Base-by-base conservation (phyloP, 2,797 vertebrate genomes). In the Tapera naevia region DNA sequence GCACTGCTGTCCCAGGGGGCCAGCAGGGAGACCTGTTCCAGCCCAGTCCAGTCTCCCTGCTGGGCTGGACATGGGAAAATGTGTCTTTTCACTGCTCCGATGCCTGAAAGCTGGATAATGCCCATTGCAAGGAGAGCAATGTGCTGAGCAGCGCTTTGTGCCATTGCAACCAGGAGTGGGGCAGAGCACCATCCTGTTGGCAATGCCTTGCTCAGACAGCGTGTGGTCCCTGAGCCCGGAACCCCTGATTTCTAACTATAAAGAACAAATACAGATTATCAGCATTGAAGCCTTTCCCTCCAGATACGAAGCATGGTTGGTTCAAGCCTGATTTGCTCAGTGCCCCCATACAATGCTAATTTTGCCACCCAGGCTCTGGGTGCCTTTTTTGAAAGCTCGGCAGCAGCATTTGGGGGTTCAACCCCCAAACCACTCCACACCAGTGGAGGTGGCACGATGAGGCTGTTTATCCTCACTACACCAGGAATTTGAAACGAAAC, bases 101-200 rank as follows among this genome's bases (percentile, higher is more conserved):
- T 53, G 62, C 53, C 69, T 15, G 33, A 15, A n/a, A 60, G 74
- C 27, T 28, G 53, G 9, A 11, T 27, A n/a, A 22, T 22, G 21
- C 41, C 51, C 46, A 22, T 10, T 46, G 46, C 46, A 0, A 12
- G 28, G 21, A 65, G 57, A 19, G 41, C 72, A 5, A 0, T 0
- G 25, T 33, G 41, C 9, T 9, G 41, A 33, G 67, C 87, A 23
- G 37, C 19, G 2, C 24, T 35, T 21, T 3, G 28, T 25, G 80
- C 22, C 2, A 0, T 1, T 3, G 27, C 48, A 13, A 1, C 4
- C 13, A 24, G 28, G 27, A 50, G 35, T 0, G 2, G 5, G 9
- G 81, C 35, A 18, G 32, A 30, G 25, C 79, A 56, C 11, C 79
- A 0, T 3, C 23, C 27, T 3, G 54, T 0, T 4, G 54, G 54